Evolutionary conservation across 2,113 vertebrate genomes (phyloP), one percentile per base, ranked within the genome.

Genomic region (Procapra przewalskii): DNA sequence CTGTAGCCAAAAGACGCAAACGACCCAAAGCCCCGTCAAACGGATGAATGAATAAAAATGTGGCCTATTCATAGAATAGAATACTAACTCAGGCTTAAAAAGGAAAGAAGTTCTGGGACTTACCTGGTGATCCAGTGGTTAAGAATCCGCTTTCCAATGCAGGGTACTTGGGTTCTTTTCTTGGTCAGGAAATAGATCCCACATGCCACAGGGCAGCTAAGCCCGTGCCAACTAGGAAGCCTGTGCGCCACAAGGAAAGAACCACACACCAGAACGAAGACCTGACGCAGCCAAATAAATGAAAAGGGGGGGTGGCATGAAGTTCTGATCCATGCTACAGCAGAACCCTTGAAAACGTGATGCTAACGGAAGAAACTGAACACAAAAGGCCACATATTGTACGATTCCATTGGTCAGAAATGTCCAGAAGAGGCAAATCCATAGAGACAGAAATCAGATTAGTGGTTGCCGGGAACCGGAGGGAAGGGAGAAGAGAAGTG

Each of bases 271-370:
- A 27, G 71, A 43, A 77, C 71, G 7, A 77, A 77, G 71, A 77
- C 23, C 40, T 27, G 71, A 43, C 0, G 3, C 40, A 77, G 40
- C 23, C 71, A 77, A 77, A 77, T 75, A 43, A 25, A 43, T 75
- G 27, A 43, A 77, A 14, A 43, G 1, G 31, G 6, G 36, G 7
- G 27, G 57, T 48, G 1, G 11, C 1, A 5, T 48, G 13, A 27
- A 29, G 75, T 27, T 89, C 43, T 50, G 14, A 19, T 8, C 23
- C 21, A 1, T 25, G 89, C 43, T 62, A 29, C 43, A 50, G 3
- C 43, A 27, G 25, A 25, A 80, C 45, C 21, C 3, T 60, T 27
- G 89, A 91, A 48, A 59, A 48, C 71, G 17, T 23, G 25, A 75
- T 43, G 29, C 52, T 48, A 10, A 90, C 13, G 0, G 12, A 59